Evolutionary conservation across 2,797 vertebrate genomes (phyloP), one percentile per base, ranked within the genome.

Genomic region (Sternotherus odoratus): DNA sequence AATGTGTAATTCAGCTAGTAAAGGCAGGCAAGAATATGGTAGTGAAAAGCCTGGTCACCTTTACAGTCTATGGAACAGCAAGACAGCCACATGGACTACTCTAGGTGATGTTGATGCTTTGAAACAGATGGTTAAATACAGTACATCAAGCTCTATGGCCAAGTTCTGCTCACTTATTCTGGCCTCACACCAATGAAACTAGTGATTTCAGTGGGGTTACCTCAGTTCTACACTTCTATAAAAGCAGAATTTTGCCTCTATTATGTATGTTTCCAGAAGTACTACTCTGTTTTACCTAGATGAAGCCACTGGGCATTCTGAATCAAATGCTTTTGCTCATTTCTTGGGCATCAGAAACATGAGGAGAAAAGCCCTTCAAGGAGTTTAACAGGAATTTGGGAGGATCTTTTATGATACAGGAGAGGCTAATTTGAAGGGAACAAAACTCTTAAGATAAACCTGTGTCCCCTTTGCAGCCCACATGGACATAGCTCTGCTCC

Each of bases 21-120:
- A 0, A 0, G 26, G 6, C 17, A 79, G 1, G 1, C 77, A 81
- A 92, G 75, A 82, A 1, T 7, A 82, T 28, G 77, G 24, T 87
- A 39, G 8, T 16, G 7, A 28, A 43, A 75, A 75, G 8, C 24
- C 9, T 26, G 4, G 26, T 75, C 43, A 15, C 72, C 13, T 48
- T 28, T 48, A 13, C 69, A 69, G 36, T 9, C 3, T 60, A 33
- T 69, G 66, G 39, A 39, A 69, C 36, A 23, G 36, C 17, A 36
- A 39, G 21, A 24, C n/a, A 24, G 5, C 36, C 36, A 39, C 36
- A 39, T 39, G 66, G 66, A 39, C 19, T 39, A 69, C 5, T 69
- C 19, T 6, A 39, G 39, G 33, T 21, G 5, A 39, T 6, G 21
- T 6, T 36, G n/a, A 21, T 23, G 19, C 63, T 69, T 69, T 69